A percentile compares a stretch with the other conserved stretches of the same genome.
These are phyloP conservation scores for Agrochola litura DNA, from an alignment of 2,888 invertebrate genomes.

Conservation along the genomic window DNA sequence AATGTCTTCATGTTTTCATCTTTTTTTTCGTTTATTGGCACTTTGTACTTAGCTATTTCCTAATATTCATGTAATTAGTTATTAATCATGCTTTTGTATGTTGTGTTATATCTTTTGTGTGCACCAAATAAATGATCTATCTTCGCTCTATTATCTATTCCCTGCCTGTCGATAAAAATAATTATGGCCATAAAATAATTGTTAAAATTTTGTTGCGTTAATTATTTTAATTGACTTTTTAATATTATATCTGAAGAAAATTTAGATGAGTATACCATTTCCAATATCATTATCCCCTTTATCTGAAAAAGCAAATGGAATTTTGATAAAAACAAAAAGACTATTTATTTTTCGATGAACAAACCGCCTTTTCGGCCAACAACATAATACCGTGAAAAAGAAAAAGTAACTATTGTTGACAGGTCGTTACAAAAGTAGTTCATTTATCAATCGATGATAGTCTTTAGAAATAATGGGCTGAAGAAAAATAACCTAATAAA, in stretches of 20 bases:
- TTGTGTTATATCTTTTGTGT: too few species aligned
- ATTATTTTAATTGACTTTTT: too few species aligned
- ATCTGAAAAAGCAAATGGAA: background rate
- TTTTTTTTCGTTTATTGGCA: too few species aligned
- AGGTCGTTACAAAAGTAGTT: conserved; percentile 49
- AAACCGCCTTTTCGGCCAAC: background rate
- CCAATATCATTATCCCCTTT: background rate
- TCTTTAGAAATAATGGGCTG: conserved; percentile 29
- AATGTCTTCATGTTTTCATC: too few species aligned
- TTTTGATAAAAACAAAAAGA: background rate
- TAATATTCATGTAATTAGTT: too few species aligned
- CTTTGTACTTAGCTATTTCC: too few species aligned
- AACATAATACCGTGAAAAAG: background rate
- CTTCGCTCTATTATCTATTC: too few species aligned
- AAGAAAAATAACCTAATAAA: conserved; percentile 53
- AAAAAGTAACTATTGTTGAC: conserved; percentile 34
- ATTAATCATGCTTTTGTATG: too few species aligned
- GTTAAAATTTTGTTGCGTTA: background rate
- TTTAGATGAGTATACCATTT: background rate
- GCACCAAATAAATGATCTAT: too few species aligned
- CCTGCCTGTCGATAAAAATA: background rate
- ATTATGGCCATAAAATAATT: too few species aligned
- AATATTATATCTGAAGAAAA: background rate
- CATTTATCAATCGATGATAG: conserved; percentile 57
- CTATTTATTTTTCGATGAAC: background rate